These are phyloP conservation scores for Drosophila asahinai DNA, from an alignment of 1,140 invertebrate species.

Conservation along the genomic window DNA sequence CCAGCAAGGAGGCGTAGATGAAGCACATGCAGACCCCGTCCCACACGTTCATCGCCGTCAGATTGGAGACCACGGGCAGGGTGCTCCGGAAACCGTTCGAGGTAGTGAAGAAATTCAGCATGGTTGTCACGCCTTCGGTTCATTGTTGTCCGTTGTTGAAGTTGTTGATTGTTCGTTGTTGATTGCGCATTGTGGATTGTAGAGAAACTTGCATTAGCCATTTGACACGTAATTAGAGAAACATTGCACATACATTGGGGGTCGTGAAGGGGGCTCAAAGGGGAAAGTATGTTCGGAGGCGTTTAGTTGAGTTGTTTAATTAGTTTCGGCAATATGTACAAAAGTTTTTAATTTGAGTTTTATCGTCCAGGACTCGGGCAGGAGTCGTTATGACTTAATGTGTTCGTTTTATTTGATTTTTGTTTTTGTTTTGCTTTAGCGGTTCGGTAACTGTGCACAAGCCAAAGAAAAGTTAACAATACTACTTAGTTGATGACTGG, in stretches of 20 bases:
- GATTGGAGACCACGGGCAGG: conserved; percentile 95
- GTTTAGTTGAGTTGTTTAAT: conserved; percentile 45
- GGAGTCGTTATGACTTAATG: conserved; percentile 20
- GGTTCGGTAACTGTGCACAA: conserved; percentile 43
- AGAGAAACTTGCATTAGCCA: conserved; percentile 59
- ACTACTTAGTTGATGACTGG: conserved; percentile 29
- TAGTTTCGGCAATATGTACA: conserved; percentile 52
- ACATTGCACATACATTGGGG: conserved; percentile 32
- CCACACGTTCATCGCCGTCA: conserved; percentile 98
- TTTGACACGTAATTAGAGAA: conserved; percentile 49
- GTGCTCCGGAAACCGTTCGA: conserved; percentile 95
- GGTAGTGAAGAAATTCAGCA: conserved; percentile 99
- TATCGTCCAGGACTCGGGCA: conserved; percentile 19
- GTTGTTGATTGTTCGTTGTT: conserved; percentile 23
- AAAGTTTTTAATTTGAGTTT: conserved; percentile 47
- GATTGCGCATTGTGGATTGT: conserved; percentile 26
- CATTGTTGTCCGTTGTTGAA: conserved; percentile 13
- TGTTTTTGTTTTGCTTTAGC: conserved; percentile 3
- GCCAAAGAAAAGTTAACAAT: conserved; percentile 43
- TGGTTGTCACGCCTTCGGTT: conserved; percentile 94
- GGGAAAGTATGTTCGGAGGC: conserved; percentile 19
- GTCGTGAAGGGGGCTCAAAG: not conserved
- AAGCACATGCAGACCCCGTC: conserved; percentile 98
- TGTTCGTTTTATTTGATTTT: conserved; percentile 9
- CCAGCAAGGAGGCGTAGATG: conserved; percentile 96